Conservation (phyloP, 2,888 invertebrate species). For the Seira ritae region DNA sequence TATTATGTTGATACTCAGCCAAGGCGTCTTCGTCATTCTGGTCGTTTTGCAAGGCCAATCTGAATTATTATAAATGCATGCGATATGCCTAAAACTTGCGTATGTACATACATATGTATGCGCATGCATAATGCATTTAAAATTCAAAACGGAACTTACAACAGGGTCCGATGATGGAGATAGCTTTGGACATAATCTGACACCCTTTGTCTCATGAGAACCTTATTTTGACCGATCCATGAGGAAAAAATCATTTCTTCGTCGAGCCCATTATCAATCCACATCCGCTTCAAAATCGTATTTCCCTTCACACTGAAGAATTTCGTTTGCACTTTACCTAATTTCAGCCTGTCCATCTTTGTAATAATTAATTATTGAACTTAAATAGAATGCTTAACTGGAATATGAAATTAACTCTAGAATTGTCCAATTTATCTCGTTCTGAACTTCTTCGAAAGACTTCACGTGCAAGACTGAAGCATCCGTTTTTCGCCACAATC, state of each 20-base stretch:
- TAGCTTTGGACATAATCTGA: slow-evolving; percentile 62
- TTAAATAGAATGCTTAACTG: too few relatives aligned
- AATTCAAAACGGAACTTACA: slow-evolving; percentile 35
- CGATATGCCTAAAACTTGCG: too few relatives aligned
- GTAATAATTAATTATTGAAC: background rate
- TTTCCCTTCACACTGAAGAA: slow-evolving; percentile 63
- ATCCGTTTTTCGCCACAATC: too few relatives aligned
- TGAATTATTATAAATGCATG: background rate
- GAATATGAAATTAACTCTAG: too few relatives aligned
- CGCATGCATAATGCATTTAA: background rate
- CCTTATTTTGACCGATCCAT: slow-evolving; percentile 56
- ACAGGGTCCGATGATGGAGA: slow-evolving; percentile 22
- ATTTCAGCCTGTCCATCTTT: slow-evolving; percentile 31
- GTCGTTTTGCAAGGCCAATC: background rate
- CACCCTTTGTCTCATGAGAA: slow-evolving; percentile 54
- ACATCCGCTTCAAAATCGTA: slow-evolving; percentile 51
- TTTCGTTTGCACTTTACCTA: slow-evolving; percentile 37
- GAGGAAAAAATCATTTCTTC: slow-evolving; percentile 64
- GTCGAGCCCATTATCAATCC: slow-evolving; percentile 52
- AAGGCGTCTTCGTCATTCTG: background rate
- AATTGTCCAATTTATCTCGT: too few relatives aligned
- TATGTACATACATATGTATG: background rate
- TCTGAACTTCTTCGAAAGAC: background rate
- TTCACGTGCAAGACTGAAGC: background rate
- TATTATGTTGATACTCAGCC: background rate